Percentiles rank a stretch among this genome's conserved stretches.
These are phyloP conservation scores for Malthinus seriepunctatus DNA, from an alignment of 2,888 invertebrate species.

Conservation along the genomic window DNA sequence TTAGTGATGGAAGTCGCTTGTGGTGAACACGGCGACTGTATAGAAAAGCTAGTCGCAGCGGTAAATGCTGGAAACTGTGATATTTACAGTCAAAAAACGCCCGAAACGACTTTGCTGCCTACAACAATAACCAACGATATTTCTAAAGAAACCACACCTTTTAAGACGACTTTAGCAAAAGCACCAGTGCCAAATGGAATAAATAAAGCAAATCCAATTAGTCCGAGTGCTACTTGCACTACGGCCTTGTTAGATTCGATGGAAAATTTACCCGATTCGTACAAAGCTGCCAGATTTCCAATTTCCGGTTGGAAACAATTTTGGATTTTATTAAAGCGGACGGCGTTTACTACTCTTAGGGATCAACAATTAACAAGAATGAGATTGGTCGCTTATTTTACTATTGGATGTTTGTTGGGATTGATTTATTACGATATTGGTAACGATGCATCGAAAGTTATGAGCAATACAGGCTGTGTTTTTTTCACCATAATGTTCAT, in stretches of 20 bases:
- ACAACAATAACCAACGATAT: conserved; percentile 61
- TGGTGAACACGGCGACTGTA: conserved; percentile 91
- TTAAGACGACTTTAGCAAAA: conserved; percentile 43
- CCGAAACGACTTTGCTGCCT: conserved; percentile 14
- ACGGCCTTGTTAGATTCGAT: conserved; percentile 55
- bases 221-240: conserved; percentile 57
- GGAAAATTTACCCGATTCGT: conserved; percentile 57
- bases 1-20: conserved; percentile 94
- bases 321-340: conserved; percentile 83
- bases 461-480: conserved; percentile 93
- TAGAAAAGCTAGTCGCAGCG: conserved; percentile 80
- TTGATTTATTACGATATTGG: conserved; percentile 93
- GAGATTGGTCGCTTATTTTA: conserved; percentile 82
- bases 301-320: conserved; percentile 84
- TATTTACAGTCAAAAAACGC: conserved; percentile 49
- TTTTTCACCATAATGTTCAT: conserved; percentile 96
- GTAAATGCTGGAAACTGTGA: conserved; percentile 81
- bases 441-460: conserved; percentile 89
- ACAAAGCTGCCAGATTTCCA: conserved; percentile 64
- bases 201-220: conserved; percentile 46
- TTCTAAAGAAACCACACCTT: conserved; percentile 51
- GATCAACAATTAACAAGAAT: conserved; percentile 90
- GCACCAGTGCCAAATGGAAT: conserved; percentile 46
- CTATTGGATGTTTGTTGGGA: conserved; percentile 90
- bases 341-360: conserved; percentile 78